phyloP scores from a whole-genome alignment of 2,888 invertebrate species.

The Drosophila colorata region DNA sequence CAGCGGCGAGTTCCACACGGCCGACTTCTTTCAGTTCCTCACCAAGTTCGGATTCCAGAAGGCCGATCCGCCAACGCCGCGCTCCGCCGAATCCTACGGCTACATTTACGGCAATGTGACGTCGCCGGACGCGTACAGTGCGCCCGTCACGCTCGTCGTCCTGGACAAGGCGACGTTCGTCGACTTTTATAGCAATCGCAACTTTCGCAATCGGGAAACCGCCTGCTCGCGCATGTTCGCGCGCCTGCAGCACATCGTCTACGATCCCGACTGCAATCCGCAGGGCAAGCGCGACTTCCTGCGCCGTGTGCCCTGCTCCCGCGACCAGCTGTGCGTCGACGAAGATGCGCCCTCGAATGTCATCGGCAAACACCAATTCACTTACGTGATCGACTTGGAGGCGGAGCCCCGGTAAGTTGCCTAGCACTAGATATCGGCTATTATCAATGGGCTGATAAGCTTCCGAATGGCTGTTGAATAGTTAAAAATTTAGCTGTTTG shows the following conservation, averaged over 20 bases:
- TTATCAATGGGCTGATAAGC: constrained; percentile 39
- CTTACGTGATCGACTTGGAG: constrained; percentile 95
- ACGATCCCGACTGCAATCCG: constrained; percentile 92
- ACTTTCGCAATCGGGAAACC: constrained; percentile 88
- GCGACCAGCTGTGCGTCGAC: constrained; percentile 91
- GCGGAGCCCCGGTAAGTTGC: constrained; percentile 92
- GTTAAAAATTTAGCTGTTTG: neutral
- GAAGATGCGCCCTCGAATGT: constrained; percentile 95
- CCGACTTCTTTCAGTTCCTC: constrained; percentile 95
- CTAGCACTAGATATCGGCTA: neutral
- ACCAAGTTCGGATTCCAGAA: constrained; percentile 99
- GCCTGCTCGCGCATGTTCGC: constrained; percentile 96
- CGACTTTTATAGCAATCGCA: constrained; percentile 93
- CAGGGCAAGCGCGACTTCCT: constrained; percentile 88
- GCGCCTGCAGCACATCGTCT: constrained; percentile 92
- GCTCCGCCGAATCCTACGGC: constrained; percentile 91
- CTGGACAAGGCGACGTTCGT: constrained; percentile 95
- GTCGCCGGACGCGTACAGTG: constrained; percentile 87
- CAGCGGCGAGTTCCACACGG: constrained; percentile 88
- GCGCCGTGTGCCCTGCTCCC: constrained; percentile 93
- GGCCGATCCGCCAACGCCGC: constrained; percentile 91
- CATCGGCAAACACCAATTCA: constrained; percentile 95
- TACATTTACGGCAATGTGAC: constrained; percentile 98
- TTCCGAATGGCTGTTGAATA: constrained; percentile 2
- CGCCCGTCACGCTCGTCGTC: constrained; percentile 93